A percentile compares a stretch with the other conserved stretches of the same genome.
phyloP scores from a whole-genome alignment of 2,113 vertebrate genomes.

The Petaurus breviceps region DNA sequence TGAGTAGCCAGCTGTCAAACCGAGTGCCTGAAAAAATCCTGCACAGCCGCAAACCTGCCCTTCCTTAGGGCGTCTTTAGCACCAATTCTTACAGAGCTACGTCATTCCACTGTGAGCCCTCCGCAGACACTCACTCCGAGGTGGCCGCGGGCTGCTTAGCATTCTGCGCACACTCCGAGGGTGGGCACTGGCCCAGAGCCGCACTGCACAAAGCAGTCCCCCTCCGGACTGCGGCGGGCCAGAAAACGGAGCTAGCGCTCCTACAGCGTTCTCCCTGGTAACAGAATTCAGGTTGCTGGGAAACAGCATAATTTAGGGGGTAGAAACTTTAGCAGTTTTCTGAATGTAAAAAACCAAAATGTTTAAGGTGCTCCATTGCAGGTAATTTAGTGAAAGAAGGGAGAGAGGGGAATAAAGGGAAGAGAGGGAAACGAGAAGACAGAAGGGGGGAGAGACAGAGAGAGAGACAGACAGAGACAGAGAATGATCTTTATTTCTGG shows the following conservation, averaged over 20 bases:
- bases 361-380: slow-evolving; percentile 55
- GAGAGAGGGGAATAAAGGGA: too few species aligned
- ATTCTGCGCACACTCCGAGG: slow-evolving; percentile 79
- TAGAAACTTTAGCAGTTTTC: slow-evolving; percentile 74
- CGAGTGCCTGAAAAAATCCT: slow-evolving; percentile 37
- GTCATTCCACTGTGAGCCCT: slow-evolving; percentile 1
- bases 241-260: slow-evolving; percentile 74
- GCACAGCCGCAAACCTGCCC: rapidly evolving
- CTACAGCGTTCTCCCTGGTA: slow-evolving; percentile 80
- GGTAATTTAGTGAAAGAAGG: rapidly evolving
- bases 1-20: slow-evolving; percentile 29
- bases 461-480: background rate
- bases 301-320: slow-evolving; percentile 77
- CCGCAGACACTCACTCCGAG: slow-evolving; percentile 45
- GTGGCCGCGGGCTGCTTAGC: slow-evolving; percentile 75
- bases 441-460: background rate
- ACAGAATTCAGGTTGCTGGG: slow-evolving; percentile 82
- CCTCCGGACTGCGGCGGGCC: slow-evolving; percentile 66
- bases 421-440: too few species aligned
- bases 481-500: background rate
- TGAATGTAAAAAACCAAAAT: slow-evolving; percentile 67
- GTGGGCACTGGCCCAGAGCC: slow-evolving; percentile 70
- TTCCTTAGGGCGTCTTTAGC: slow-evolving; percentile 20
- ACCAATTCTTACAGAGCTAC: background rate
- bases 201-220: slow-evolving; percentile 59